Conservation (phyloP, 2,797 vertebrate genomes). For the Arctocebus calabarensis region DNA sequence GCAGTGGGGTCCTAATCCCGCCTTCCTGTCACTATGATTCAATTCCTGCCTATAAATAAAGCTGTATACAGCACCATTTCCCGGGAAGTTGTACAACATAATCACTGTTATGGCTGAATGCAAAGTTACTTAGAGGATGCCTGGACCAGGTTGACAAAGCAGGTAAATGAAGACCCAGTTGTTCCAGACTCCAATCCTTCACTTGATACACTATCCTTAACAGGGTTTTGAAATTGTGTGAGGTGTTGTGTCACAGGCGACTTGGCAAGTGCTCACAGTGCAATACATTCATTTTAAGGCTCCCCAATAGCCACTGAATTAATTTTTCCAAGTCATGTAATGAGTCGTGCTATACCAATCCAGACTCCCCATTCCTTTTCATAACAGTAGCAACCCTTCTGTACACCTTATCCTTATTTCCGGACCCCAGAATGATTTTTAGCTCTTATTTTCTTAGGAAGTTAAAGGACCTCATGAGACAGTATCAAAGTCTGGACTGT, state of each 20-base stretch:
- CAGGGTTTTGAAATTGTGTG: not conserved
- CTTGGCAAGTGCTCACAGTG: not conserved
- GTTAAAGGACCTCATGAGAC: not conserved
- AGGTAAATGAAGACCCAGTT: not conserved
- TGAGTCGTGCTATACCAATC: not conserved
- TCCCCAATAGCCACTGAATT: not conserved
- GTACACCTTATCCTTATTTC: not conserved
- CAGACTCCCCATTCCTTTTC: not conserved
- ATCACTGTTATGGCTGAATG: not conserved
- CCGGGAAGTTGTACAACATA: not conserved
- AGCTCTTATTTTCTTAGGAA: not conserved
- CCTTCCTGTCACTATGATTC: slow-evolving; percentile 10
- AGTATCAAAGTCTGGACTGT: not conserved
- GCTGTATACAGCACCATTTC: not conserved
- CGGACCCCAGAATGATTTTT: not conserved
- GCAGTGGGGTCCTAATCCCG: slow-evolving; percentile 33
- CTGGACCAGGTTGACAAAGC: not conserved
- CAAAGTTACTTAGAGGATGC: not conserved
- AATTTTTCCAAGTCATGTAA: not conserved
- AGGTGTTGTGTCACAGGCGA: not conserved
- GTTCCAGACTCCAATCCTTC: not conserved
- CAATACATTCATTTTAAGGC: not conserved
- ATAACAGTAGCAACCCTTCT: not conserved
- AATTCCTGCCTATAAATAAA: slow-evolving; percentile 33
- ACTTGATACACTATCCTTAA: not conserved